A percentile compares a stretch with the other conserved stretches of the same genome.
These are phyloP conservation scores for Sminthurinus aureus DNA, from an alignment of 2,888 invertebrate species.

Conservation along the genomic window DNA sequence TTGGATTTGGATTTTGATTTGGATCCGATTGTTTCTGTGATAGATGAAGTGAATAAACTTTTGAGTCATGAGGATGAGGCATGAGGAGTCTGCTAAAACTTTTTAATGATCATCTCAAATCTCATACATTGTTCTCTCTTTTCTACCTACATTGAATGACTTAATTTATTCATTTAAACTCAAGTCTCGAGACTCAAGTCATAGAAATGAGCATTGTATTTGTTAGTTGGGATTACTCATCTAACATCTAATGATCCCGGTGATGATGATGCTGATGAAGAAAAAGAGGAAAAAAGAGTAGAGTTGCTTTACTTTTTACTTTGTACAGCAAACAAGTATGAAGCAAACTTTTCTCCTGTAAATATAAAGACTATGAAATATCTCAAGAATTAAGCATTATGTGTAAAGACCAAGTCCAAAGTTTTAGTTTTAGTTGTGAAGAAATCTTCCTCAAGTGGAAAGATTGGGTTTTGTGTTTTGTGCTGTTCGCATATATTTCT, in stretches of 20 bases:
- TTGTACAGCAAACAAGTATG: neutral
- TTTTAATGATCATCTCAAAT: no score
- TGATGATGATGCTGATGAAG: neutral
- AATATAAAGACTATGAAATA: no score
- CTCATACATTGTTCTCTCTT: neutral
- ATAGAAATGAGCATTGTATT: constrained; percentile 14
- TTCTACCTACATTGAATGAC: neutral
- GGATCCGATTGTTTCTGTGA: no score
- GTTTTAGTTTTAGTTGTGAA: neutral
- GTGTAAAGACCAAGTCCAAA: no score
- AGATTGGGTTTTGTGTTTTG: constrained; percentile 18
- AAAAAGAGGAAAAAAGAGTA: constrained; percentile 2
- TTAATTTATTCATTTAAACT: constrained; percentile 22
- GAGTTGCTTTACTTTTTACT: neutral
- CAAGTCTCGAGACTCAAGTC: neutral
- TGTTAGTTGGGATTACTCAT: neutral
- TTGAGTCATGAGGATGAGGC: no score
- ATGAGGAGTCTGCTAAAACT: no score
- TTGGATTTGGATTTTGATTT: no score
- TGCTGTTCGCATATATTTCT: constrained; percentile 10
- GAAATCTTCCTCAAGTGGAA: constrained; percentile 25
- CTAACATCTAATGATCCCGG: no score
- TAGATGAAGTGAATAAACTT: no score
- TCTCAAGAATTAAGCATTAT: no score
- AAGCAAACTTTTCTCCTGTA: no score